These are phyloP conservation scores for Cryptosula pallasiana DNA, from an alignment of 2,888 invertebrate species.

Conservation along the genomic window DNA sequence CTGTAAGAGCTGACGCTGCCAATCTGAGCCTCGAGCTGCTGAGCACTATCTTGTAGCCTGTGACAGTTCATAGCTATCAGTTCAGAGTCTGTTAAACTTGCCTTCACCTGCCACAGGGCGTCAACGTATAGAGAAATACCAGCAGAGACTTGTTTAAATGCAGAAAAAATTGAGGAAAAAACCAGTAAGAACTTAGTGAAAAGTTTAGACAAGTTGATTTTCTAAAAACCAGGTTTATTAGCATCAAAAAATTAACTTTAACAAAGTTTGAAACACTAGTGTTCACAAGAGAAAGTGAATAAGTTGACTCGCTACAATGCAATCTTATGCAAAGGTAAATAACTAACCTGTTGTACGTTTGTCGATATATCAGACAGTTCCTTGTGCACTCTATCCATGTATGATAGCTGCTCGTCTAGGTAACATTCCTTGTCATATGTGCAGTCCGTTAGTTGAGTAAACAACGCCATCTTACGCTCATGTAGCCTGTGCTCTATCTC, in stretches of 20 bases:
- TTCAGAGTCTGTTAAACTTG: not conserved
- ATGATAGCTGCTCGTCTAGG: not conserved
- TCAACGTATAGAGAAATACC: too few relatives aligned
- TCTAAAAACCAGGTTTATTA: too few relatives aligned
- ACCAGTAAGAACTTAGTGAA: too few relatives aligned
- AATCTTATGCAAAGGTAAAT: too few relatives aligned
- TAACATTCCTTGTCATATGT: not conserved
- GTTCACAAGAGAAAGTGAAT: too few relatives aligned
- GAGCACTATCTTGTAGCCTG: not conserved
- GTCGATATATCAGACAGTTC: not conserved
- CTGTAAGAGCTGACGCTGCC: not conserved
- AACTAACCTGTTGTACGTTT: not conserved
- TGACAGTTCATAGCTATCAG: slow-evolving; percentile 1
- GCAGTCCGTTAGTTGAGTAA: slow-evolving; percentile 21
- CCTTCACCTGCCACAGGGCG: not conserved
- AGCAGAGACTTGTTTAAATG: too few relatives aligned
- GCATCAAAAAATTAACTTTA: too few relatives aligned
- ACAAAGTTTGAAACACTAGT: too few relatives aligned
- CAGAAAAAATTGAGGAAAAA: too few relatives aligned
- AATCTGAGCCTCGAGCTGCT: not conserved
- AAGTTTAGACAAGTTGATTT: too few relatives aligned
- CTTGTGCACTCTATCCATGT: not conserved
- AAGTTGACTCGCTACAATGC: too few relatives aligned
- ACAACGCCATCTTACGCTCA: slow-evolving; percentile 9
- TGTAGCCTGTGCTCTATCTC: slow-evolving; percentile 5